These are phyloP conservation scores for Nudaria mundana DNA, from an alignment of 2,888 invertebrate genomes.

Conservation along the genomic window DNA sequence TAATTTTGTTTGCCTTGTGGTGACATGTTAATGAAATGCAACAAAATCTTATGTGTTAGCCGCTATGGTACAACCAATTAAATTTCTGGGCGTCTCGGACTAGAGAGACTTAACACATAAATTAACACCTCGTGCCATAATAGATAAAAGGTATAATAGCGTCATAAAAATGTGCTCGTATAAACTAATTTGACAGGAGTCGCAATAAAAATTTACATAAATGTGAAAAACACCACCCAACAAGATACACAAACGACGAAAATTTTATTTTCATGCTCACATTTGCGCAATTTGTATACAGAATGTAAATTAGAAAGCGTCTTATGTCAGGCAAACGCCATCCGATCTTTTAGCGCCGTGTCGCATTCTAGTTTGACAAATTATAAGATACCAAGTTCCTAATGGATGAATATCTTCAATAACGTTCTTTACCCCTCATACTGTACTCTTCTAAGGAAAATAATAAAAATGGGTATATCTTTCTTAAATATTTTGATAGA, in stretches of 20 bases:
- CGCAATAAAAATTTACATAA: conserved; percentile 74
- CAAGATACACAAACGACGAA: conserved; percentile 71
- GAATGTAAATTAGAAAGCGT: conserved; percentile 77
- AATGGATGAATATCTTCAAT: too few relatives aligned
- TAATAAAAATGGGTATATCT: too few relatives aligned
- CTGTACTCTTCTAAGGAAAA: too few relatives aligned
- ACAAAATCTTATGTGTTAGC: too few relatives aligned
- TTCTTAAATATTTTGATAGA: too few relatives aligned
- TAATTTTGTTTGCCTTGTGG: too few relatives aligned
- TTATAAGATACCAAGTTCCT: too few relatives aligned
- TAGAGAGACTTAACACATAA: too few relatives aligned
- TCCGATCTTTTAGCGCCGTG: conserved; percentile 72
- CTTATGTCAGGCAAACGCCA: conserved; percentile 70
- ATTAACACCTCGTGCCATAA: conserved; percentile 23
- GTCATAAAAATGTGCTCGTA: conserved; percentile 57
- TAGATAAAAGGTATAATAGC: conserved; percentile 42
- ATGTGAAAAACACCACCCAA: conserved; percentile 65
- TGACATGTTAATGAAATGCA: too few relatives aligned
- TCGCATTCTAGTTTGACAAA: conserved; percentile 56
- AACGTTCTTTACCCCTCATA: too few relatives aligned
- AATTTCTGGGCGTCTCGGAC: too few relatives aligned
- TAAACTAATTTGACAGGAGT: conserved; percentile 69
- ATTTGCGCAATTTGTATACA: conserved; percentile 77
- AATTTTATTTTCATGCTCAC: conserved; percentile 78
- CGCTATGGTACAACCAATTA: too few relatives aligned